Conservation (phyloP, 1,140 invertebrate species). For the Sweltsa coloradensis region DNA sequence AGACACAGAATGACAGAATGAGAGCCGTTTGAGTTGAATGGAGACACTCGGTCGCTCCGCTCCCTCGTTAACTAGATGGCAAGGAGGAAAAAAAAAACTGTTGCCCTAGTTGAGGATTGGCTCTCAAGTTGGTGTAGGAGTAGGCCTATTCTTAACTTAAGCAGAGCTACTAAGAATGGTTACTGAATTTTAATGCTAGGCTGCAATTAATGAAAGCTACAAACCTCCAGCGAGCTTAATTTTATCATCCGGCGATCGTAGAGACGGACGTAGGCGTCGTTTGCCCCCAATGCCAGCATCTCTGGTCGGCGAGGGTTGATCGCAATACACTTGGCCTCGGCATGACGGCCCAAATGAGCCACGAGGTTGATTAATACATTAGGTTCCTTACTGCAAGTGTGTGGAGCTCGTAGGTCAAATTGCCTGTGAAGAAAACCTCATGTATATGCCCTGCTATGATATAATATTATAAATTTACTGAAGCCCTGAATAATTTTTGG, state of each 20-base stretch:
- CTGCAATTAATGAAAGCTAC: too few relatives aligned
- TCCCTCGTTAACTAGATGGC: too few relatives aligned
- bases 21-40: too few relatives aligned
- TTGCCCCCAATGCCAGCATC: conserved; percentile 85
- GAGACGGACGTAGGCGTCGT: conserved; percentile 82
- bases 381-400: conserved; percentile 44
- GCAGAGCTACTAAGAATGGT: too few relatives aligned
- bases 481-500: too few relatives aligned
- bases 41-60: too few relatives aligned
- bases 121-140: too few relatives aligned
- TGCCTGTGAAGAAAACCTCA: conserved; percentile 41
- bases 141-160: too few relatives aligned
- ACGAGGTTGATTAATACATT: conserved; percentile 63
- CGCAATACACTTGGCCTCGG: conserved; percentile 83
- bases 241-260: conserved; percentile 90
- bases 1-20: too few relatives aligned
- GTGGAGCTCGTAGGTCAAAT: conserved; percentile 67
- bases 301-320: conserved; percentile 78
- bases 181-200: too few relatives aligned
- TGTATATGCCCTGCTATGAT: background rate
- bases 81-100: too few relatives aligned
- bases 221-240: conserved; percentile 18
- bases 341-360: conserved; percentile 54
- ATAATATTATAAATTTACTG: conserved; percentile 6
- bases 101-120: too few relatives aligned